Conservation (phyloP, 2,797 vertebrate species). For the Alauda arvensis region DNA sequence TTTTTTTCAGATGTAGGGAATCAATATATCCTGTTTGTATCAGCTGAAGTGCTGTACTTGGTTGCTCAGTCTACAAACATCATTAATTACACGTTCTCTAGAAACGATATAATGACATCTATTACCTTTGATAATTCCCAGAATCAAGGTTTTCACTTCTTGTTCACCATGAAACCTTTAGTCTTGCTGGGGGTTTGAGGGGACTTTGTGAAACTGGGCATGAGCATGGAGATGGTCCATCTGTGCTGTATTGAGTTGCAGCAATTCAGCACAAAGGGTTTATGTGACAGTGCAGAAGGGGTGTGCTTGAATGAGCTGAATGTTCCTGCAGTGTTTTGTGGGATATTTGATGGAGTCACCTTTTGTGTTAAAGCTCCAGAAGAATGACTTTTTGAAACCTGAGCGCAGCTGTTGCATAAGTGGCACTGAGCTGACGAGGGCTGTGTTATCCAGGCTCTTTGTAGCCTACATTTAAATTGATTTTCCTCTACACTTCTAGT, state of each 20-base stretch:
- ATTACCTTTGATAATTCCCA: background rate
- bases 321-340: background rate
- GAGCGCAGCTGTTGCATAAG: background rate
- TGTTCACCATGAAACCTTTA: background rate
- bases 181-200: background rate
- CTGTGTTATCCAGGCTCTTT: slow-evolving; percentile 7
- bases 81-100: background rate
- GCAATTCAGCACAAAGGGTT: background rate
- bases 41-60: background rate
- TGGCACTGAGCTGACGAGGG: background rate
- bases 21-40: background rate
- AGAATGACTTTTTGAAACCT: slow-evolving; percentile 17
- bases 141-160: background rate
- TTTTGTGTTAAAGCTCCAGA: slow-evolving; percentile 36
- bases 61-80: background rate
- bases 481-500: slow-evolving; percentile 7
- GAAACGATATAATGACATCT: background rate
- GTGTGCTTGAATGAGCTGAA: background rate
- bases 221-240: background rate
- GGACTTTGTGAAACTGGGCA: background rate
- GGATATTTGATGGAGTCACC: background rate
- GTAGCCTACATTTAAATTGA: slow-evolving; percentile 35
- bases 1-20: background rate
- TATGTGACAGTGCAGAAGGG: background rate
- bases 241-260: background rate